These are phyloP conservation scores for Caradrina kadenii DNA, from an alignment of 2,888 invertebrate species.

Conservation along the genomic window DNA sequence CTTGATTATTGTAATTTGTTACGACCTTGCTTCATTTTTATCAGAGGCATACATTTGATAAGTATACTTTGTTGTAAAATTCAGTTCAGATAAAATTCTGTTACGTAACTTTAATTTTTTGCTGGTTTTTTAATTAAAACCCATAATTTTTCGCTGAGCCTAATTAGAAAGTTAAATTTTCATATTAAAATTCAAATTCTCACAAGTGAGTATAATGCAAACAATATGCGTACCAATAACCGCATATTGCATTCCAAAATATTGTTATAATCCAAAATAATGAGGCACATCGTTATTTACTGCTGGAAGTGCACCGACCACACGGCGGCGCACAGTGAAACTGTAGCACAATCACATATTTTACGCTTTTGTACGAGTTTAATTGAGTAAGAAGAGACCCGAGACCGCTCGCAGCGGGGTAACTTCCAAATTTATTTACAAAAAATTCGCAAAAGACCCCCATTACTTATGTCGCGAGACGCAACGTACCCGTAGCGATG, in stretches of 20 bases:
- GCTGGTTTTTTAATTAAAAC: constrained; percentile 55
- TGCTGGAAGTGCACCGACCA: constrained; percentile 77
- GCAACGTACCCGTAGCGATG: constrained; percentile 79
- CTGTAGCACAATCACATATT: constrained; percentile 88
- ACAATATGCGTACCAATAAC: constrained; percentile 61
- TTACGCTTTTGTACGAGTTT: constrained; percentile 88
- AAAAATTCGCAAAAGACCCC: constrained; percentile 84
- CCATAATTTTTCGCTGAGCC: constrained; percentile 48
- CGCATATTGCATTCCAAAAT: constrained; percentile 83
- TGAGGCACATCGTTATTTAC: constrained; percentile 86
- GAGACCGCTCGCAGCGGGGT: constrained; percentile 85
- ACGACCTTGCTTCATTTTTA: constrained; percentile 50
- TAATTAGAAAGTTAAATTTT: constrained; percentile 64
- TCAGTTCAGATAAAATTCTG: constrained; percentile 19
- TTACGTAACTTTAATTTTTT: constrained; percentile 27
- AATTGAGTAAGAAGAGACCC: constrained; percentile 88
- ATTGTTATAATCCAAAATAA: constrained; percentile 87
- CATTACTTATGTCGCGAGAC: constrained; percentile 86
- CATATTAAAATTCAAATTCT: constrained; percentile 66
- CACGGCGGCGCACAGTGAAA: constrained; percentile 76
- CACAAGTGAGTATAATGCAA: constrained; percentile 52
- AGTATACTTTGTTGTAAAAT: constrained; percentile 30
- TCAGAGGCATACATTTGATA: constrained; percentile 10
- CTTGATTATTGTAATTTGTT: constrained; percentile 68
- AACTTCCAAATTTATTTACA: constrained; percentile 87